phyloP scores from a whole-genome alignment of 1,140 invertebrate genomes.

The Dreissena rostriformis region DNA sequence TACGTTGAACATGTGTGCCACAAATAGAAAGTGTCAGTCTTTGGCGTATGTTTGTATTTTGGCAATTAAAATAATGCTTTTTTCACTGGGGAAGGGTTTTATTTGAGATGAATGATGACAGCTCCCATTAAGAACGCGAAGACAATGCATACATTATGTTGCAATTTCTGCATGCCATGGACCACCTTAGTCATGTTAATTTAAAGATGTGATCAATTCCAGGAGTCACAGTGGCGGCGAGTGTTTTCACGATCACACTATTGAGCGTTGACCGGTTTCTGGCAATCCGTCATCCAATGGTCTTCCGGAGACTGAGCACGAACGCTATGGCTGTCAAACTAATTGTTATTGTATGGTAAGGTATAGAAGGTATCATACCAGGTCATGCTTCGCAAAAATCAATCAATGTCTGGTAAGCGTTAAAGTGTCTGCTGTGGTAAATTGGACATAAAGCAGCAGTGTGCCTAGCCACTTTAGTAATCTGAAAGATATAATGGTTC shows the following conservation, averaged over 20 bases:
- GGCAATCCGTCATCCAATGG: slow-evolving; percentile 88
- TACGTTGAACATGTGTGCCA: no score
- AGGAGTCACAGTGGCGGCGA: slow-evolving; percentile 89
- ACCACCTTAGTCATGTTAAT: neutral
- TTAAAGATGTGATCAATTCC: slow-evolving; percentile 56
- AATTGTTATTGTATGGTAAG: slow-evolving; percentile 85
- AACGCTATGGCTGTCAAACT: slow-evolving; percentile 81
- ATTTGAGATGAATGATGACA: neutral
- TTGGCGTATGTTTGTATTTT: no score
- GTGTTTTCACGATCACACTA: slow-evolving; percentile 89
- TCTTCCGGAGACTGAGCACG: slow-evolving; percentile 86
- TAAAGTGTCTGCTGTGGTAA: no score
- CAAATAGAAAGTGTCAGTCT: no score
- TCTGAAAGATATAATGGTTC: no score
- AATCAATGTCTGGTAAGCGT: no score
- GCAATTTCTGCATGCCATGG: neutral
- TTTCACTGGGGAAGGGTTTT: neutral
- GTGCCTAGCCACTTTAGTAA: no score
- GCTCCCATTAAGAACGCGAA: neutral
- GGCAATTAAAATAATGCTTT: no score
- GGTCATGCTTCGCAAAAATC: no score
- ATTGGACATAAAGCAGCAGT: no score
- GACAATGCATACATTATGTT: neutral
- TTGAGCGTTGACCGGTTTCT: slow-evolving; percentile 90
- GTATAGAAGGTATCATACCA: no score